Evolutionary conservation across 2,888 invertebrate species (phyloP).

Genomic region (Teleogryllus oceanicus): DNA sequence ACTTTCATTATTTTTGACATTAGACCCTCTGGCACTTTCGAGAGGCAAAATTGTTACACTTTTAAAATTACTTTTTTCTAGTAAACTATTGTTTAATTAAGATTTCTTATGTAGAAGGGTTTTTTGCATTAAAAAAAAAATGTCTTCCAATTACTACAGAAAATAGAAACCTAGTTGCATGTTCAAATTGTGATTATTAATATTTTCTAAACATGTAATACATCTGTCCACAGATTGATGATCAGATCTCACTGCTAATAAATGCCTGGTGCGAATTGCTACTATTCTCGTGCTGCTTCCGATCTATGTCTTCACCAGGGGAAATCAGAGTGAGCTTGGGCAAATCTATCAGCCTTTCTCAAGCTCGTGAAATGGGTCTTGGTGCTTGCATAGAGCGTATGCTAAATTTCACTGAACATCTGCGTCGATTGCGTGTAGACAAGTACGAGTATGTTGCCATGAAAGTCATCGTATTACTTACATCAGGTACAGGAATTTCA

Average conservation of each 20-base stretch:
- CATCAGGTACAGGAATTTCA: constrained; percentile 67
- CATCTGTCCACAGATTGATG: constrained; percentile 71
- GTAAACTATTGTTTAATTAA: too few species aligned
- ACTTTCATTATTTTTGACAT: too few species aligned
- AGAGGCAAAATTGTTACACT: too few species aligned
- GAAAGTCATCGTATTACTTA: constrained; percentile 88
- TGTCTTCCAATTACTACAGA: too few species aligned
- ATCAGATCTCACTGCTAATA: constrained; percentile 93
- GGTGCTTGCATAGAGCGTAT: constrained; percentile 89
- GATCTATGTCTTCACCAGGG: constrained; percentile 85
- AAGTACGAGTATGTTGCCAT: constrained; percentile 95
- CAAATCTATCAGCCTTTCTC: constrained; percentile 61
- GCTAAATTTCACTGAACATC: constrained; percentile 90
- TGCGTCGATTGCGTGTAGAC: constrained; percentile 84
- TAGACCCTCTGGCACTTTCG: too few species aligned
- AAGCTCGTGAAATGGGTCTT: constrained; percentile 70
- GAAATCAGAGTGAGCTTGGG: constrained; percentile 73
- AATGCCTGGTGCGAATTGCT: constrained; percentile 96
- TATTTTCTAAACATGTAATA: too few species aligned
- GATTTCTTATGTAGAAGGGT: too few species aligned
- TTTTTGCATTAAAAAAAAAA: too few species aligned
- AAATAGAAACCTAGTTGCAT: too few species aligned
- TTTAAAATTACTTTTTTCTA: too few species aligned
- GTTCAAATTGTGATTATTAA: too few species aligned
- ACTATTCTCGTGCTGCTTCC: constrained; percentile 89